A percentile compares a stretch with the other conserved stretches of the same genome.
phyloP scores from a whole-genome alignment of 23 tunicate species.

The Ascidia mentula region DNA sequence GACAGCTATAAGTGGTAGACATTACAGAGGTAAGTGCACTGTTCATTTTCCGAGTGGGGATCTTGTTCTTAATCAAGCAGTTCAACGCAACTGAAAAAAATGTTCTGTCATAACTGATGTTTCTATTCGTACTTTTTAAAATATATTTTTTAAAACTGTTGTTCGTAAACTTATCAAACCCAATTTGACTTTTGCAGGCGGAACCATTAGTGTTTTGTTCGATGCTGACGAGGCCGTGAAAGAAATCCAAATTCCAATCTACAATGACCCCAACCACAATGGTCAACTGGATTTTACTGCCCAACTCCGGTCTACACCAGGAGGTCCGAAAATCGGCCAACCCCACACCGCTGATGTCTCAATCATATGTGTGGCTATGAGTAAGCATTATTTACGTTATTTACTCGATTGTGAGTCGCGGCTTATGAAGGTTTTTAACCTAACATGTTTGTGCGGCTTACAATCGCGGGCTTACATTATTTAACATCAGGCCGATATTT shows the following conservation, averaged over 20 bases:
- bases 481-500: too few relatives aligned
- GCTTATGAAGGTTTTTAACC: too few relatives aligned
- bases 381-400: constrained; percentile 20
- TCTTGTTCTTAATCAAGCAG: too few relatives aligned
- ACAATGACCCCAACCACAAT: constrained; percentile 73
- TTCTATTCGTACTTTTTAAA: too few relatives aligned
- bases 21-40: constrained; percentile 78
- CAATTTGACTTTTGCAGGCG: constrained; percentile 46
- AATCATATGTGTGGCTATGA: constrained; percentile 60
- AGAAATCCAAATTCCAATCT: constrained; percentile 76
- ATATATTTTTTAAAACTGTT: too few relatives aligned
- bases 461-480: too few relatives aligned
- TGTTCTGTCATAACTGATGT: too few relatives aligned
- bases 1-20: constrained; percentile 91
- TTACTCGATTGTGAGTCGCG: too few relatives aligned
- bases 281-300: constrained; percentile 65
- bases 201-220: constrained; percentile 84
- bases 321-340: constrained; percentile 79
- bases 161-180: too few relatives aligned
- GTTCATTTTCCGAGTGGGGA: too few relatives aligned
- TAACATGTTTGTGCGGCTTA: not conserved
- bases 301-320: constrained; percentile 66
- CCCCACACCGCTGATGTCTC: constrained; percentile 55
- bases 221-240: constrained; percentile 80
- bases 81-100: too few relatives aligned